Percentiles rank a stretch among this genome's conserved stretches.
These are phyloP conservation scores for Vireo altiloquus DNA, from an alignment of 2,113 vertebrate species.

Conservation along the genomic window DNA sequence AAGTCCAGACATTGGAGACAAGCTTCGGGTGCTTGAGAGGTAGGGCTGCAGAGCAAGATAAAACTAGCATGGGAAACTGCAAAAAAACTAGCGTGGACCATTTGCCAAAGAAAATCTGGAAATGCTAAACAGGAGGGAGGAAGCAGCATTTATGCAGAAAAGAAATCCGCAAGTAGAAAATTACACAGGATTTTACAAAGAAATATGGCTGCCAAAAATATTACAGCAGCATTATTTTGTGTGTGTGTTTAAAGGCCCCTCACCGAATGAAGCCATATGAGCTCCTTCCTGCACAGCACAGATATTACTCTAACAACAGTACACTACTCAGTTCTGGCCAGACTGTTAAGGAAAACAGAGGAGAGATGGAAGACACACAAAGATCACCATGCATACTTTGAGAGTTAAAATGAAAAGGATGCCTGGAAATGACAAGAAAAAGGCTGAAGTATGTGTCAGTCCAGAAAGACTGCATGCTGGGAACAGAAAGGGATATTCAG, in stretches of 20 bases:
- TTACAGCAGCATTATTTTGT: not conserved
- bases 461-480: not conserved
- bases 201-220: not conserved
- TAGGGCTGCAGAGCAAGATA: constrained; percentile 79
- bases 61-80: not conserved
- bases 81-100: not conserved
- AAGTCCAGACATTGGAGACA: constrained; percentile 97
- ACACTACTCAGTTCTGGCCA: not conserved
- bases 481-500: not conserved
- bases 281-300: not conserved
- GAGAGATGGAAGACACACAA: not conserved
- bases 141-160: not conserved
- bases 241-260: not conserved
- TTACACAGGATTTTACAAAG: not conserved
- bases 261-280: not conserved
- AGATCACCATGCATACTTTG: not conserved
- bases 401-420: not conserved
- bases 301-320: not conserved
- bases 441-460: not conserved
- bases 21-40: constrained; percentile 94
- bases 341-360: not conserved
- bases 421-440: not conserved
- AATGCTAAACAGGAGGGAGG: not conserved
- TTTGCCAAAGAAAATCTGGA: not conserved
- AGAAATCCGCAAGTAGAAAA: not conserved